These are phyloP conservation scores for Oceanites oceanicus DNA, from an alignment of 2,113 vertebrate species.

Conservation along the genomic window DNA sequence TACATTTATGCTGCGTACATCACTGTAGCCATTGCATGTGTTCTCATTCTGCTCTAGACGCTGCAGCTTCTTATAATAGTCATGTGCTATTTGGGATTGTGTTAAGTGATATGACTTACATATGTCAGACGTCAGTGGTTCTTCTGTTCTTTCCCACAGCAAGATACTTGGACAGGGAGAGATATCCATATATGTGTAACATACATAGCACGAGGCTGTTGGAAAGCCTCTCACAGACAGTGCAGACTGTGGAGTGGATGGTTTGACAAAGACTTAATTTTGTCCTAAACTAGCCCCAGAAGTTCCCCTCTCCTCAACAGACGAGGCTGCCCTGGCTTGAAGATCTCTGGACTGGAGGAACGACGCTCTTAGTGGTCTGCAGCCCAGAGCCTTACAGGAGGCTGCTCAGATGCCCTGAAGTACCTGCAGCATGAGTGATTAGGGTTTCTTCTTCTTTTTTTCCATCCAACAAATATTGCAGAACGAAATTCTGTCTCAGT, in stretches of 20 bases:
- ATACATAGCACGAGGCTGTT: not conserved
- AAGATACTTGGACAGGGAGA: not conserved
- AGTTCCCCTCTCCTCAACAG: not conserved
- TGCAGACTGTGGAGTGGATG: not conserved
- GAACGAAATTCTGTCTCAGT: not conserved
- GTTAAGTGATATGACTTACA: not conserved
- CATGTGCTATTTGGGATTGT: not conserved
- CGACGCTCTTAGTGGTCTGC: not conserved
- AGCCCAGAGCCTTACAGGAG: not conserved
- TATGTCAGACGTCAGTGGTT: not conserved
- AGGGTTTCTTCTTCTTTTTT: not conserved
- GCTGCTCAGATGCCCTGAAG: not conserved
- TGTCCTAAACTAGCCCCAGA: not conserved
- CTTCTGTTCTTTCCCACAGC: not conserved
- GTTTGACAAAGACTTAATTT: not conserved
- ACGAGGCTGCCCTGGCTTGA: not conserved
- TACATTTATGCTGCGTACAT: not conserved
- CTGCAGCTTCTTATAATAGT: not conserved
- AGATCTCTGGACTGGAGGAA: not conserved
- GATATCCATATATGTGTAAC: not conserved
- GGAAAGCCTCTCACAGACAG: not conserved
- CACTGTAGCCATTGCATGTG: not conserved
- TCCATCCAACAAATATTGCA: not conserved
- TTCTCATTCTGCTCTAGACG: not conserved
- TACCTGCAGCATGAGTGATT: not conserved